A percentile compares a stretch with the other conserved stretches of the same genome.
Conservation (phyloP, 2,888 invertebrate species). For the Euplagia quadripunctaria region DNA sequence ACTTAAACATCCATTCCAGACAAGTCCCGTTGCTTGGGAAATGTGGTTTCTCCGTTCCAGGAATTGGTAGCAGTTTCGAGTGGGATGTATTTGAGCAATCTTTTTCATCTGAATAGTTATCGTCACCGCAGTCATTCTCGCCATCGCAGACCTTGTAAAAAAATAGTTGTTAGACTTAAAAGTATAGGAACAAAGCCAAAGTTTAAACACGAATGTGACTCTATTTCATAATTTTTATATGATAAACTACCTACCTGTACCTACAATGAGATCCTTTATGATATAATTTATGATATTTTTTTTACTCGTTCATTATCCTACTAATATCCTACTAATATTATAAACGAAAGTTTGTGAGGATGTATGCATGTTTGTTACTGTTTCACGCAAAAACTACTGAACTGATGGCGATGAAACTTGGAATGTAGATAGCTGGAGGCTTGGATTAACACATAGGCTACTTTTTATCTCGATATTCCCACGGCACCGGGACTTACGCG, state of each 20-base stretch:
- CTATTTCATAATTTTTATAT: not conserved
- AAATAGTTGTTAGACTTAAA: not conserved
- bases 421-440: no score
- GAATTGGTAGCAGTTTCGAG: slow-evolving; percentile 70
- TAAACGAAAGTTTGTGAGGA: no score
- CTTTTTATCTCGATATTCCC: no score
- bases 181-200: not conserved
- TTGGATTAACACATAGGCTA: no score
- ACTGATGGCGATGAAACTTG: no score
- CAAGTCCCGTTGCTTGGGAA: slow-evolving; percentile 83
- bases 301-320: no score
- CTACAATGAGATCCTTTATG: not conserved
- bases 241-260: not conserved
- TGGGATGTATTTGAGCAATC: slow-evolving; percentile 87
- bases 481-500: no score
- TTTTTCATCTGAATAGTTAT: slow-evolving; percentile 89
- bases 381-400: no score
- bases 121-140: slow-evolving; percentile 90
- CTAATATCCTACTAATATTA: no score
- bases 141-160: slow-evolving; percentile 88
- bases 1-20: slow-evolving; percentile 93
- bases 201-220: not conserved
- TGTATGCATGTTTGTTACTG: no score
- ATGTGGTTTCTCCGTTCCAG: slow-evolving; percentile 59
- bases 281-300: not conserved